Percentiles rank a stretch among this genome's conserved stretches.
Evolutionary conservation across 2,888 invertebrate species (phyloP).

Genomic region (Callimorpha dominula): DNA sequence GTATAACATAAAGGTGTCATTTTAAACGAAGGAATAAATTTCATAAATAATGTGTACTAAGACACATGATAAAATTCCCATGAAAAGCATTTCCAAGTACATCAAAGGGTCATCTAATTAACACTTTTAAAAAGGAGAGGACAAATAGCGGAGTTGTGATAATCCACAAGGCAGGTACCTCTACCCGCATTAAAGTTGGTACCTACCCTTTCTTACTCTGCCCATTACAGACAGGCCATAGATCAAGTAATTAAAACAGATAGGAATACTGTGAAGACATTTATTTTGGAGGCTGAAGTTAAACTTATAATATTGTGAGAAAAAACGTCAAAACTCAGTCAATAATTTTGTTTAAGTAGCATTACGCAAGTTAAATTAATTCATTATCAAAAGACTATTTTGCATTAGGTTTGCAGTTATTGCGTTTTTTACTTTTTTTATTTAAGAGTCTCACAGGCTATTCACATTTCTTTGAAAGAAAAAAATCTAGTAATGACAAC

Average conservation of each 20-base stretch:
- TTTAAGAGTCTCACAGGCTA: too few species aligned
- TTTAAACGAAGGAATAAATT: background rate
- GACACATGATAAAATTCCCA: constrained; percentile 22
- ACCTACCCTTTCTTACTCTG: constrained; percentile 68
- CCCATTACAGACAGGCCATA: constrained; percentile 64
- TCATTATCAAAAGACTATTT: too few species aligned
- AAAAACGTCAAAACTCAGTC: too few species aligned
- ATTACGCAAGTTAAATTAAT: too few species aligned
- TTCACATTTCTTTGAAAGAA: too few species aligned
- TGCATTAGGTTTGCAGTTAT: too few species aligned
- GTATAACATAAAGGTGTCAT: background rate
- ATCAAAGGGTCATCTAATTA: constrained; percentile 68
- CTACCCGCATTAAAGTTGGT: constrained; percentile 80
- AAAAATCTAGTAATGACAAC: too few species aligned
- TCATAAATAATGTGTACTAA: background rate
- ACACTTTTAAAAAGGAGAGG: constrained; percentile 70
- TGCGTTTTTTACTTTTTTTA: too few species aligned
- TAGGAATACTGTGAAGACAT: background rate
- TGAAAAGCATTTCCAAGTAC: constrained; percentile 20
- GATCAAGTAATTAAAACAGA: constrained; percentile 29
- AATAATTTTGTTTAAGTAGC: too few species aligned
- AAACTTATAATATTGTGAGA: background rate
- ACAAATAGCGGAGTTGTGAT: constrained; percentile 70
- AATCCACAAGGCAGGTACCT: constrained; percentile 71
- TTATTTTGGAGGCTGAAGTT: background rate